Base-by-base conservation (phyloP, 1,140 invertebrate species). In the Zaprionus ornatus region DNA sequence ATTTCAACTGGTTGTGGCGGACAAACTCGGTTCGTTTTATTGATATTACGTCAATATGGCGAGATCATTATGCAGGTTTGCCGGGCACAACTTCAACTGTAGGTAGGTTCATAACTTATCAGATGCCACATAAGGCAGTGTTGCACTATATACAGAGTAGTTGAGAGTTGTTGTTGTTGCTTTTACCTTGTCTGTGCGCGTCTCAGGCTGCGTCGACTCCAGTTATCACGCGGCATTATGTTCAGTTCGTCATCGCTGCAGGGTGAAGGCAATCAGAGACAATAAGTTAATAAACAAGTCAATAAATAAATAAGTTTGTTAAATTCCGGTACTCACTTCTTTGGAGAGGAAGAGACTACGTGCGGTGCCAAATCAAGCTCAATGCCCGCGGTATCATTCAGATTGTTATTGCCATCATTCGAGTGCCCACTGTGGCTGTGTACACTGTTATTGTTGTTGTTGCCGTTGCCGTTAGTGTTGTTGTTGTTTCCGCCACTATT, bases 151-250 rank as follows among this genome's bases (percentile, higher is more conserved):
- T 37, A 37, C 29, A 32, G 29, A 2, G 4, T 37, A 37, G 40
- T 17, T 45, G n/a, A 7, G 0, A 17, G 7, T 45, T n/a, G 6
- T 45, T n/a, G 6, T 7, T 12, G 0, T 55, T 50, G n/a, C 1
- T 17, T 55, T 55, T 94, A 96, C 96, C 95, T 96, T 40, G 95
- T 94, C 45, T 96, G 95, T 19, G 96, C 95, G 91, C 96, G 94
- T 79, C 96, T 93, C 29, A 97, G 92, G 81, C 96, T 97, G 25
- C 95, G 96, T 80, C 96, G 93, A 29, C 96, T 93, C 96, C 96
- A 97, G 42, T 96, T 96, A 86, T 97, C 95, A 79, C 95, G 93
- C 79, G 95, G 95, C 74, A 96, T 94, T 9, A 94, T 93, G 77
- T 93, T 94, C 4, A 93, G 55, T 37, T 92, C 92, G 57, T 91